phyloP scores from a whole-genome alignment of 1,140 invertebrate species.

The Callitettix versicolor region DNA sequence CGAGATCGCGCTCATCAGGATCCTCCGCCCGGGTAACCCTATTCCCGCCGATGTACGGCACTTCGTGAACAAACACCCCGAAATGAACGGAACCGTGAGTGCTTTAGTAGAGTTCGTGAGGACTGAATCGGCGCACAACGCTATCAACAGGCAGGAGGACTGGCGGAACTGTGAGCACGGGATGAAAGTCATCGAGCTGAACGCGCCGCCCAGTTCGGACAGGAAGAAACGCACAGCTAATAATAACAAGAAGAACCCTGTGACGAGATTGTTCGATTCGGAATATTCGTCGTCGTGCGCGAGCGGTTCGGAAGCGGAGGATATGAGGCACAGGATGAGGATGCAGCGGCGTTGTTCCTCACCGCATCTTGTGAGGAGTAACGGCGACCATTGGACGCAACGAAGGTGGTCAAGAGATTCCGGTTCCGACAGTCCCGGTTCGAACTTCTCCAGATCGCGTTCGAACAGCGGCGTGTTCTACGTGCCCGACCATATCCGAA shows the following conservation, averaged over 20 bases:
- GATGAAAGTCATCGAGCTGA: slow-evolving; percentile 28
- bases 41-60: slow-evolving; percentile 79
- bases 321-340: slow-evolving; percentile 37
- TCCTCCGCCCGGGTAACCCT: slow-evolving; percentile 74
- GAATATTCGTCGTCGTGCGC: slow-evolving; percentile 47
- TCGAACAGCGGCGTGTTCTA: slow-evolving; percentile 38
- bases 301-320: slow-evolving; percentile 56
- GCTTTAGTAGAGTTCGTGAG: slow-evolving; percentile 83
- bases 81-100: slow-evolving; percentile 69
- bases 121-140: slow-evolving; percentile 70
- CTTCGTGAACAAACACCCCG: slow-evolving; percentile 82
- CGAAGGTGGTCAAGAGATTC: slow-evolving; percentile 45
- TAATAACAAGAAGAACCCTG: slow-evolving; percentile 29
- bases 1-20: slow-evolving; percentile 75
- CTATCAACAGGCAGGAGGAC: slow-evolving; percentile 50
- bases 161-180: slow-evolving; percentile 24
- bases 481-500: slow-evolving; percentile 31
- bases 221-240: slow-evolving; percentile 32
- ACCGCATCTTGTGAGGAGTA: slow-evolving; percentile 37
- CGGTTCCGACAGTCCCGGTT: slow-evolving; percentile 42
- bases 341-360: slow-evolving; percentile 43
- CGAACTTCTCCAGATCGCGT: slow-evolving; percentile 44
- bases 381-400: slow-evolving; percentile 44
- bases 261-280: slow-evolving; percentile 23
- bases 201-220: slow-evolving; percentile 30